Conservation (phyloP, 1,140 invertebrate genomes). For the Liolophura sinensis region DNA sequence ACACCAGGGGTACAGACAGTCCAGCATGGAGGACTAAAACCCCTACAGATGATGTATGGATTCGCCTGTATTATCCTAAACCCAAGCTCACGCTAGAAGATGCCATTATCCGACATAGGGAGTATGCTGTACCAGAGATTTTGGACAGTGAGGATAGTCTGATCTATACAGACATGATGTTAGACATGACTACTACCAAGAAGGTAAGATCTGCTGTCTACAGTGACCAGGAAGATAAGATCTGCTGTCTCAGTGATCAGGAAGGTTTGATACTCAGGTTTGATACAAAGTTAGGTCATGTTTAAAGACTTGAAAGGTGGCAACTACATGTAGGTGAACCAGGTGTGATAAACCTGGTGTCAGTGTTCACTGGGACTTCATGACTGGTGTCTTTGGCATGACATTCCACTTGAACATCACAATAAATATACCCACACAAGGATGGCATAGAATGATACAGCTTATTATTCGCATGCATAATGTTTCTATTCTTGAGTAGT, state of each 20-base stretch:
- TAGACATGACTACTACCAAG: conserved; percentile 40
- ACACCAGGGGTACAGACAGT: not conserved
- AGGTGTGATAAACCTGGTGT: too few species aligned
- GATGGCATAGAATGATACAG: too few species aligned
- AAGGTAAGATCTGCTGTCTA: conserved; percentile 24
- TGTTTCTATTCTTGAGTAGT: too few species aligned
- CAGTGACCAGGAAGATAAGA: conserved; percentile 1
- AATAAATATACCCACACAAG: too few species aligned
- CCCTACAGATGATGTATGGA: conserved; percentile 44
- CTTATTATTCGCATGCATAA: too few species aligned
- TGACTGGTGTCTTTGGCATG: too few species aligned
- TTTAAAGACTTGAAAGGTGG: not conserved
- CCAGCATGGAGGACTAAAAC: conserved; percentile 1
- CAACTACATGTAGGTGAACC: too few species aligned
- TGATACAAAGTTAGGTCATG: too few species aligned
- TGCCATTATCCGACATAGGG: conserved; percentile 35
- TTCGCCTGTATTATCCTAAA: conserved; percentile 29
- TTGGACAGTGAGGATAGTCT: conserved; percentile 32
- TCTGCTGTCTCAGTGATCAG: not conserved
- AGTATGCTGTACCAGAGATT: conserved; percentile 44
- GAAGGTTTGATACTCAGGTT: not conserved
- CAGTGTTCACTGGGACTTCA: too few species aligned
- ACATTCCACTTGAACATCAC: too few species aligned
- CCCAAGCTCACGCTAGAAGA: conserved; percentile 28
- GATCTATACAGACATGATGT: conserved; percentile 36